Percentiles rank a stretch among this genome's conserved stretches.
Evolutionary conservation across 2,797 vertebrate genomes (phyloP).

Genomic region (Brachyrhaphis roseni): DNA sequence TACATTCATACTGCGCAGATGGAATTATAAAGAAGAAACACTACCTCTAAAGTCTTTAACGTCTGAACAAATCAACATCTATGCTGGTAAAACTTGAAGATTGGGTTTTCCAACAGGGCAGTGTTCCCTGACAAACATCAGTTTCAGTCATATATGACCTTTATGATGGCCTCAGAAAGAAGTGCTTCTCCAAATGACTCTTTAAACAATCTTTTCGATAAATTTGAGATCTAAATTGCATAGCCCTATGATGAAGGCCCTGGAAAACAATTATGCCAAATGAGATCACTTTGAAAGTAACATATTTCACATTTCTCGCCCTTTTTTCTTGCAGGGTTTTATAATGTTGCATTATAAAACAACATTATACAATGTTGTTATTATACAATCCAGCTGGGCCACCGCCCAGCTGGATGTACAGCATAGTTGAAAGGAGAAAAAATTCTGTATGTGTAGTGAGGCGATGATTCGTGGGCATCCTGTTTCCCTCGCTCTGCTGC

Average conservation of each 20-base stretch:
- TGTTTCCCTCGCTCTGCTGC: constrained; percentile 71
- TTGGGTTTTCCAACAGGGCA: neutral
- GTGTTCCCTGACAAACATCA: neutral
- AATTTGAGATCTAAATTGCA: neutral
- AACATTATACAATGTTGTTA: no score
- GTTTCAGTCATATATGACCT: no score
- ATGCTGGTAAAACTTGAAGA: neutral
- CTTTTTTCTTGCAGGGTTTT: neutral
- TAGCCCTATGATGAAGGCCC: neutral
- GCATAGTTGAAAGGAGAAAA: constrained; percentile 63
- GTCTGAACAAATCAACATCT: no score
- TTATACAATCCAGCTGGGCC: no score
- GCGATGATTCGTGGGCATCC: constrained; percentile 69
- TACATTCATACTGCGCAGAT: neutral
- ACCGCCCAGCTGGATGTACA: constrained; percentile 47
- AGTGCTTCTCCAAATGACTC: neutral
- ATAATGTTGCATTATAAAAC: neutral
- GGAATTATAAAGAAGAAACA: no score
- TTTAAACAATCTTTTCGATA: neutral
- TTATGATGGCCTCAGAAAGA: no score
- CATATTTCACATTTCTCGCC: neutral
- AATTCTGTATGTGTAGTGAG: constrained; percentile 57
- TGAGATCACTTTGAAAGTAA: neutral
- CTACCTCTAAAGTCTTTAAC: no score
- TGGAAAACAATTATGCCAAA: neutral